These are phyloP conservation scores for Aphidius gifuensis DNA, from an alignment of 1,140 invertebrate species.

Conservation along the genomic window DNA sequence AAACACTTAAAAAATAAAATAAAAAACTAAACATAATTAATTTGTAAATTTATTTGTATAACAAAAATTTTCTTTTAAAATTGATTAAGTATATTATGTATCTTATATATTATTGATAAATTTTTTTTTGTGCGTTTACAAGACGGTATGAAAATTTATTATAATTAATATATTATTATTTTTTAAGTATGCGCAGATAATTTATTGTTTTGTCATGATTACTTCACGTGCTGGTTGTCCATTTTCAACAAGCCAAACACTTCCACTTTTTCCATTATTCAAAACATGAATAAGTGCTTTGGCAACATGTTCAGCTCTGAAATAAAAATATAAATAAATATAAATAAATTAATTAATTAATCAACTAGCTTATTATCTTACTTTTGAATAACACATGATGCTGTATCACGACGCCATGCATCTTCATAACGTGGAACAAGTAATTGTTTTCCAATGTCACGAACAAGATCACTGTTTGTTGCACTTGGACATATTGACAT, in stretches of 20 bases:
- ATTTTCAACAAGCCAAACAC: constrained; percentile 70
- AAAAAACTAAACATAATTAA: too few relatives aligned
- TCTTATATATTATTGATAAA: too few relatives aligned
- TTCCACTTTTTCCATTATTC: constrained; percentile 64
- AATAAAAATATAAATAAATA: constrained; percentile 35
- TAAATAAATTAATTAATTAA: constrained; percentile 2
- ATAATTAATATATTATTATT: too few relatives aligned
- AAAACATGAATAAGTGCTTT: constrained; percentile 64
- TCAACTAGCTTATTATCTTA: constrained; percentile 33
- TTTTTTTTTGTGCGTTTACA: too few relatives aligned
- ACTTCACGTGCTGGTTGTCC: constrained; percentile 63
- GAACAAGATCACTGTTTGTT: constrained; percentile 53
- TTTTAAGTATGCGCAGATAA: too few relatives aligned
- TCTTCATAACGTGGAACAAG: constrained; percentile 67
- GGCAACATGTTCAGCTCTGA: constrained; percentile 64
- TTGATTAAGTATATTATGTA: too few relatives aligned
- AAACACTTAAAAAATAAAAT: too few relatives aligned
- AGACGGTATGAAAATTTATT: too few relatives aligned
- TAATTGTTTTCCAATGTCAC: constrained; percentile 55
- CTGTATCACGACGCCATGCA: constrained; percentile 66
- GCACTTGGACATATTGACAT: constrained; percentile 57
- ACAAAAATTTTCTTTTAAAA: too few relatives aligned
- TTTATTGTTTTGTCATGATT: constrained; percentile 46
- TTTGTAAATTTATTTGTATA: too few relatives aligned
- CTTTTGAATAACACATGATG: constrained; percentile 62